Percentiles rank a stretch among this genome's conserved stretches.
These are phyloP conservation scores for Cavia aperea DNA, from an alignment of 2,113 vertebrate species.

Conservation along the genomic window DNA sequence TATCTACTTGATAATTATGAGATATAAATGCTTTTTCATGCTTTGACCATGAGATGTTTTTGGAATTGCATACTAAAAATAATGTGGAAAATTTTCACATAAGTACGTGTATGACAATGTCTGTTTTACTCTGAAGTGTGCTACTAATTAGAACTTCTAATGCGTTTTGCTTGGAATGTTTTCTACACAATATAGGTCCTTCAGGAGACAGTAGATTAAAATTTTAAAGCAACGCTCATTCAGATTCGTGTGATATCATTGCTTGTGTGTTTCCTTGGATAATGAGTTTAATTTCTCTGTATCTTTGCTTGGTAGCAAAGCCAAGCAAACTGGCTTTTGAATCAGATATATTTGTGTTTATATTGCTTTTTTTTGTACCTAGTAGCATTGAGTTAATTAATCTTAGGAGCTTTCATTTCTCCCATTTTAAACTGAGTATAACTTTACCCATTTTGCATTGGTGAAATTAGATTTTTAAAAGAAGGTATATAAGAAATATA, in stretches of 20 bases:
- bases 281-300: constrained; percentile 31
- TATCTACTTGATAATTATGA: constrained; percentile 22
- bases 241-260: not conserved
- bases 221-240: constrained; percentile 8
- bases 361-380: not conserved
- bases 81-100: not conserved
- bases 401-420: not conserved
- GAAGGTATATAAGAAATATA: not conserved
- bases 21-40: not conserved
- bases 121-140: not conserved
- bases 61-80: not conserved
- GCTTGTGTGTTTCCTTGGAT: constrained; percentile 33
- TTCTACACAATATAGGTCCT: not conserved
- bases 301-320: constrained; percentile 18
- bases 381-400: not conserved
- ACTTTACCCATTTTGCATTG: not conserved
- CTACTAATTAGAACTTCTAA: not conserved
- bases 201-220: constrained; percentile 15
- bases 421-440: not conserved
- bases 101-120: not conserved
- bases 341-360: not conserved
- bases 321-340: not conserved
- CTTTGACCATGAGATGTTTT: not conserved
- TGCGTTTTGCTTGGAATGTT: constrained; percentile 35
- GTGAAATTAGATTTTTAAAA: not conserved